Conservation (phyloP, 2,113 vertebrate species). For the Cercocebus atys region DNA sequence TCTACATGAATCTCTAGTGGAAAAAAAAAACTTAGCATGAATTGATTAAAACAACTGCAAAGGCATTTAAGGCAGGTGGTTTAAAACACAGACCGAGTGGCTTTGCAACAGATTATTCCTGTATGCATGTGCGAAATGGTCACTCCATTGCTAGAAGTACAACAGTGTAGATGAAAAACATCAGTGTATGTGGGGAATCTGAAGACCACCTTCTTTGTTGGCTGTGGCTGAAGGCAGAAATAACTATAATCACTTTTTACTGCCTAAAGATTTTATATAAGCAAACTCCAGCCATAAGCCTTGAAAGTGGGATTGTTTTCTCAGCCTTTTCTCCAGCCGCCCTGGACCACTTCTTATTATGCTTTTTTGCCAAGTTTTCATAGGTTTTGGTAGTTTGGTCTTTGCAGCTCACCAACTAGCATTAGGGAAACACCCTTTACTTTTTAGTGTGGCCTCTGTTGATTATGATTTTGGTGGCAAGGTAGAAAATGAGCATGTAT, state of each 20-base stretch:
- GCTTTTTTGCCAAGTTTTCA: slow-evolving; percentile 50
- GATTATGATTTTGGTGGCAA: slow-evolving; percentile 49
- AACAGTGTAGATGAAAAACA: slow-evolving; percentile 27
- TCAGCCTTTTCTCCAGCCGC: slow-evolving; percentile 24
- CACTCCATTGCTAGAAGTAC: background rate
- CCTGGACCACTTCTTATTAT: background rate
- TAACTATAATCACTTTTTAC: slow-evolving; percentile 68
- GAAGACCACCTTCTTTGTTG: slow-evolving; percentile 68
- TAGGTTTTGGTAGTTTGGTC: background rate
- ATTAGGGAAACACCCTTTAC: slow-evolving; percentile 18
- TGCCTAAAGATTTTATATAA: slow-evolving; percentile 67
- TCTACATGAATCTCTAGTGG: slow-evolving; percentile 63
- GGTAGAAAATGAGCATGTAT: slow-evolving; percentile 73
- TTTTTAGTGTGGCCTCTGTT: slow-evolving; percentile 47
- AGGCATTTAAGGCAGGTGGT: slow-evolving; percentile 58
- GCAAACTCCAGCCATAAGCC: slow-evolving; percentile 50
- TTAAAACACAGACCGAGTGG: background rate
- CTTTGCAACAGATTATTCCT: background rate
- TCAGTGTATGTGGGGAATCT: background rate
- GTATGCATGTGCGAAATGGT: background rate
- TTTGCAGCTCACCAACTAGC: slow-evolving; percentile 28
- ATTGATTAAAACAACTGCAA: slow-evolving; percentile 78
- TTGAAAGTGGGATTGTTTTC: slow-evolving; percentile 59
- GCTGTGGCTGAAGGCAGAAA: slow-evolving; percentile 54
- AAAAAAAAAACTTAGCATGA: slow-evolving; percentile 76